Evolutionary conservation across 2,888 invertebrate genomes (phyloP), one percentile per base, ranked within the genome.

Genomic region (Chrysolina haemoptera): DNA sequence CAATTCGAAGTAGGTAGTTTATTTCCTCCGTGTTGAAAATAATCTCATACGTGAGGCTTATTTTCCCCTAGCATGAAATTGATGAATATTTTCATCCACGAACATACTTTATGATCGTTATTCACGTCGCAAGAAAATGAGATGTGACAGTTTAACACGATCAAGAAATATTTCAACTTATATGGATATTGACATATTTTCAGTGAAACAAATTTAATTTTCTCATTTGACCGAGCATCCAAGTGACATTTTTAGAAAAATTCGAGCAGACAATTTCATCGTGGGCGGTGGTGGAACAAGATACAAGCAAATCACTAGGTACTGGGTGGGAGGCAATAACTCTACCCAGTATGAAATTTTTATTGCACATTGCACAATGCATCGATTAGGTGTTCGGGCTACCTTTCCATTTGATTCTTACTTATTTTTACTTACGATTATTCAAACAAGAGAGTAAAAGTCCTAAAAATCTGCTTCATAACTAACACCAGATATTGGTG

Each of bases 121-220:
- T 18, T 50, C 50, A 50, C 50, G 50, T 16, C 50, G 50, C 4
- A 50, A 16, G 50, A 50, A 50, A 50, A 50, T 50, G n/a, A 50
- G 50, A 50, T 50, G 50, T 50, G 50, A 50, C 50, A n/a, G 16
- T 50, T 50, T 50, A 50, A 50, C 50, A 50, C 18, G 50, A 50
- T 50, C 16, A 50, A 50, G 50, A 50, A 50, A 50, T 50, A 50
- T 50, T 50, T 50, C 50, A 50, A 50, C 50, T n/a, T 18, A 50
- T n/a, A 50, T 50, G 18, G 50, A 50, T 50, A 50, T 50, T 50
- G 50, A 18, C 50, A 50, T 50, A 50, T 50, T 50, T 50, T 18
- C 50, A 18, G 18, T 1, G 14, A 50, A 50, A 50, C 50, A 50
- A 50, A 50, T 50, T 50, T n/a, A 50, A 50, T 50, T 50, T 50